Base-by-base conservation (phyloP, 2,888 invertebrate species). In the Ormia ochracea region DNA sequence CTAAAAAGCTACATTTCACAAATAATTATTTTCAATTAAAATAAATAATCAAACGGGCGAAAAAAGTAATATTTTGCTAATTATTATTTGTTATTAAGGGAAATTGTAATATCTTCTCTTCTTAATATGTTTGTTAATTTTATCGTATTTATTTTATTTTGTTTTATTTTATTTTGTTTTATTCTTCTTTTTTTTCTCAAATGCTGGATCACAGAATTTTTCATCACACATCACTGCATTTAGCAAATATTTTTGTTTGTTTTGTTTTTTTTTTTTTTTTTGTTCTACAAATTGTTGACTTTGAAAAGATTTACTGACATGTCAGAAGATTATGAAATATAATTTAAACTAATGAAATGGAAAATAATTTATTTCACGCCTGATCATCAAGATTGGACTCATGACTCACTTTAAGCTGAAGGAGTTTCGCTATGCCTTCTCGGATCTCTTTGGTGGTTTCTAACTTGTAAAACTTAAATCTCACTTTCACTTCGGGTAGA, bases 201-300 rank as follows among this genome's bases (percentile, higher is more conserved):
- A 84, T 85, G 85, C 85, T 85, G 87, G 87, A 90, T 90, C 89
- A 90, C 89, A 90, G 89, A 89, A 89, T 87, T 87, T 88, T 86
- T 83, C 88, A 88, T 89, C 88, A 89, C 89, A 89, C 89, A 89
- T 80, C 80, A 72, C 76, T 72, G 74, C 61, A 61, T 68, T 74
- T 69, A 65, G 58, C 66, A 69, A 69, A 76, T 48, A 41, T 41
- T 75, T 63, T n/a, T n/a, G n/a, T n/a, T n/a, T n/a, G n/a, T n/a
- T n/a, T n/a, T n/a, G n/a, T n/a, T n/a, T n/a, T n/a, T n/a, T n/a
- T n/a, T n/a, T n/a, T n/a, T n/a, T n/a, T 21, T 61, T 61, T 72
- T 50, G 45, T 59, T 59, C 10, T 43, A 52, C 2, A 72, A 43
- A 17, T 4, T 28, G 50, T 50, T 5, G 10, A n/a, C n/a, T 58